A percentile compares a stretch with the other conserved stretches of the same genome.
phyloP scores from a whole-genome alignment of 1,140 invertebrate genomes.

The Bombus waltoni region DNA sequence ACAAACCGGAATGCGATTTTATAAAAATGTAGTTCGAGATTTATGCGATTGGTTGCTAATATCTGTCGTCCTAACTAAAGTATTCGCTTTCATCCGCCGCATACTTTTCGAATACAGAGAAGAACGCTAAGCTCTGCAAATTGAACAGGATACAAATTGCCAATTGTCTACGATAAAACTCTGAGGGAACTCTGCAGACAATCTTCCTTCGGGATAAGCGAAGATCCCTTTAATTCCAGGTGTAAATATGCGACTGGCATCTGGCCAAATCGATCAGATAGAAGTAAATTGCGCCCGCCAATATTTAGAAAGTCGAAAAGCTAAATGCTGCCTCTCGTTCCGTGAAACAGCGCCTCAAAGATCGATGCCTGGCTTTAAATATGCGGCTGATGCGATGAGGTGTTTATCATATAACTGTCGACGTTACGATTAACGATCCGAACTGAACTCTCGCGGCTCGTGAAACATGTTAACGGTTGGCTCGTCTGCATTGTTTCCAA shows the following conservation, averaged over 20 bases:
- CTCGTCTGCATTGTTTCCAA: neutral
- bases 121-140: too few species aligned
- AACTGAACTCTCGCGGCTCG: neutral
- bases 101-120: too few species aligned
- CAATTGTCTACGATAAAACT: neutral
- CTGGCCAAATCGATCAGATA: neutral
- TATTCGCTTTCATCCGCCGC: too few species aligned
- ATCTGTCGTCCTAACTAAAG: too few species aligned
- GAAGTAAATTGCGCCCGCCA: neutral
- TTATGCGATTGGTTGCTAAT: too few species aligned
- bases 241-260: constrained; percentile 45
- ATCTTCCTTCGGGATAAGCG: neutral
- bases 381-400: neutral
- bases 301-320: neutral
- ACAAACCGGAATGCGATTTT: too few species aligned
- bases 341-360: neutral
- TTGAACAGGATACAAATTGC: neutral
- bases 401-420: neutral
- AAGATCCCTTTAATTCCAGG: constrained; percentile 39
- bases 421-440: neutral
- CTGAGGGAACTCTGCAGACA: neutral
- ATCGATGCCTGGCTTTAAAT: neutral
- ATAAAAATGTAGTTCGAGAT: too few species aligned
- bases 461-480: neutral
- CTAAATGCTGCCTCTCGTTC: neutral